These are phyloP conservation scores for Pygmarrhopalites habei DNA, from an alignment of 1,140 invertebrate species.

Conservation along the genomic window DNA sequence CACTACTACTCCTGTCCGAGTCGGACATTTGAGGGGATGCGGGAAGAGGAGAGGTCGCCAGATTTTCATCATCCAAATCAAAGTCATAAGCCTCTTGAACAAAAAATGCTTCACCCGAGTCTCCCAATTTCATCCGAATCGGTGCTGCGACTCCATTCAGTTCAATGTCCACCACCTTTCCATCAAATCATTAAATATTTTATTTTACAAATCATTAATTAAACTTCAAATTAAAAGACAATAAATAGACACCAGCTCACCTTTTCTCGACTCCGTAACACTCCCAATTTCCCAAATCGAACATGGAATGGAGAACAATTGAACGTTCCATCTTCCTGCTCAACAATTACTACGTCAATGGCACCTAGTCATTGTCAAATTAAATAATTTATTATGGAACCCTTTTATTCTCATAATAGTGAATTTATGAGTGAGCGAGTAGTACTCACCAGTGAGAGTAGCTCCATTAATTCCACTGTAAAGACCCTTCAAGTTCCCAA, in stretches of 20 bases:
- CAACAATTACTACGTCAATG: slow-evolving; percentile 96
- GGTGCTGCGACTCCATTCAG: slow-evolving; percentile 90
- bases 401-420: too few relatives aligned
- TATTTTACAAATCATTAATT: too few relatives aligned
- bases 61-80: slow-evolving; percentile 54
- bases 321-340: slow-evolving; percentile 91
- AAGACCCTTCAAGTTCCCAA: slow-evolving; percentile 82
- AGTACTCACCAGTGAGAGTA: slow-evolving; percentile 92
- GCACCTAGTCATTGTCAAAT: too few relatives aligned
- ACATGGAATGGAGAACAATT: slow-evolving; percentile 98
- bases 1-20: slow-evolving; percentile 14
- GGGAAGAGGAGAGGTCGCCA: slow-evolving; percentile 81
- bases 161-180: slow-evolving; percentile 91
- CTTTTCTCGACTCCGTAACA: slow-evolving; percentile 90
- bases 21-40: slow-evolving; percentile 40
- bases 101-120: slow-evolving; percentile 98
- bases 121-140: slow-evolving; percentile 98
- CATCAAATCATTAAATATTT: too few relatives aligned
- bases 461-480: slow-evolving; percentile 98
- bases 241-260: too few relatives aligned
- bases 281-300: slow-evolving; percentile 96
- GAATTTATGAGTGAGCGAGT: too few relatives aligned
- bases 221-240: too few relatives aligned
- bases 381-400: too few relatives aligned
- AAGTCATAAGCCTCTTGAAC: slow-evolving; percentile 75